Evolutionary conservation across 1,140 invertebrate genomes (phyloP), one percentile per base, ranked within the genome.

Genomic region (Psix sp.): DNA sequence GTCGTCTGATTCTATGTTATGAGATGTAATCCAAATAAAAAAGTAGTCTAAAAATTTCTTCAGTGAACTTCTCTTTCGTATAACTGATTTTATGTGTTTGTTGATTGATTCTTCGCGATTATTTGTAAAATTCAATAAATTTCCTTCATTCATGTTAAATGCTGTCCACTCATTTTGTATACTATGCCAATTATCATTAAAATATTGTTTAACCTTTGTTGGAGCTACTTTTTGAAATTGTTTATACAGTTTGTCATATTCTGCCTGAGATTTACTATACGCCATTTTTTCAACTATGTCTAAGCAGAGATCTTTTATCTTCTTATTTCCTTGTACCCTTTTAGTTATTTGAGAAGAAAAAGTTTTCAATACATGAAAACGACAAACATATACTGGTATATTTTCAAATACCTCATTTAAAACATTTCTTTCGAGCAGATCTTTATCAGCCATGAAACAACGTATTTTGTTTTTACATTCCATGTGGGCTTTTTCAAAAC

Each of bases 381-480:
- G 13, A 18, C 18, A 29, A 11, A 36, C 21, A 6, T 24, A 36
- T 6, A 36, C n/a, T 13, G 7, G 33, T 14, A 57, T 20, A 18
- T 31, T 26, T 6, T 20, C n/a, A 38, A 67, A 67, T 5, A 67
- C 9, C 31, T 54, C 35, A 20, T 54, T 60, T 13, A 67, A 14
- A 29, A 74, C 74, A 76, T 75, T 36, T 24, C 59, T n/a, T 31
- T 59, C 31, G 4, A 9, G 14, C 1, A 74, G 11, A 45, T 76
- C 68, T 57, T 76, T 78, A 20, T 76, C 67, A 16, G 38, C 48
- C 67, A 76, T 76, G 0, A 67, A 14, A 13, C 54, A 72, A 7
- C 20, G 24, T 7, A 60, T 67, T 40, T 42, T 42, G 4, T 29
- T 2, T 14, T 35, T 43, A 5, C 48, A 21, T 9, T 52, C 33